Conservation (phyloP, 2,113 vertebrate species). For the Istiophorus platypterus region DNA sequence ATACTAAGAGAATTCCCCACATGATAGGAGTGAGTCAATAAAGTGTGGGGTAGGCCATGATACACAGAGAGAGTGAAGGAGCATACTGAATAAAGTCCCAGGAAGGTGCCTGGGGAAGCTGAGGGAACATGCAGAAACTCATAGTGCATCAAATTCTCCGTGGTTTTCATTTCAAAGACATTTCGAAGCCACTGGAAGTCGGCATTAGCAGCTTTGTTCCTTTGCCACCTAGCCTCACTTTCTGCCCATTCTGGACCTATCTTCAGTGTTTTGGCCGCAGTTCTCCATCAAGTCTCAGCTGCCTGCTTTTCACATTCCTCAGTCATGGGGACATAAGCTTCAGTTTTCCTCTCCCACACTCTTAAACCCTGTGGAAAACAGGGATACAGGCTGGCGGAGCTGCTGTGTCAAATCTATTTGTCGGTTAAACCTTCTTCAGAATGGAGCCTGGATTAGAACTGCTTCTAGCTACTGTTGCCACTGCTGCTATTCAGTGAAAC, state of each 20-base stretch:
- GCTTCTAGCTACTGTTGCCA: conserved; percentile 37
- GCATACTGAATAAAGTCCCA: conserved; percentile 22
- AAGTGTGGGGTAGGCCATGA: conserved; percentile 12
- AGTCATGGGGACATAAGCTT: conserved; percentile 56
- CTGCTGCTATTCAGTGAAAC: conserved; percentile 40
- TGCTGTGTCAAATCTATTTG: conserved; percentile 69
- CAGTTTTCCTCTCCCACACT: conserved; percentile 67
- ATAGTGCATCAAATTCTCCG: conserved; percentile 39
- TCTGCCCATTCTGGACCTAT: conserved; percentile 52
- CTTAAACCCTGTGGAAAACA: conserved; percentile 48
- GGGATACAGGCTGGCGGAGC: conserved; percentile 39
- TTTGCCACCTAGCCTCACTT: conserved; percentile 55
- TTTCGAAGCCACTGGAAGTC: conserved; percentile 39
- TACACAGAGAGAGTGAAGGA: not conserved
- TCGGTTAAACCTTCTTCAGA: conserved; percentile 56
- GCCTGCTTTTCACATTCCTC: conserved; percentile 62
- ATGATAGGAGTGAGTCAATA: conserved; percentile 34
- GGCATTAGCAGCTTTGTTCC: conserved; percentile 65
- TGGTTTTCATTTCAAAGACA: conserved; percentile 46
- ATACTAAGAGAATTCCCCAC: conserved; percentile 13
- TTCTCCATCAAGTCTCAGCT: conserved; percentile 53
- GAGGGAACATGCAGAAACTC: conserved; percentile 33
- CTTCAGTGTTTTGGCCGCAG: conserved; percentile 49
- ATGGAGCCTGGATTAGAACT: conserved; percentile 55
- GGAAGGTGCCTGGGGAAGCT: conserved; percentile 40